phyloP scores from a whole-genome alignment of 2,113 vertebrate species.

The Dipodomys stephensi region DNA sequence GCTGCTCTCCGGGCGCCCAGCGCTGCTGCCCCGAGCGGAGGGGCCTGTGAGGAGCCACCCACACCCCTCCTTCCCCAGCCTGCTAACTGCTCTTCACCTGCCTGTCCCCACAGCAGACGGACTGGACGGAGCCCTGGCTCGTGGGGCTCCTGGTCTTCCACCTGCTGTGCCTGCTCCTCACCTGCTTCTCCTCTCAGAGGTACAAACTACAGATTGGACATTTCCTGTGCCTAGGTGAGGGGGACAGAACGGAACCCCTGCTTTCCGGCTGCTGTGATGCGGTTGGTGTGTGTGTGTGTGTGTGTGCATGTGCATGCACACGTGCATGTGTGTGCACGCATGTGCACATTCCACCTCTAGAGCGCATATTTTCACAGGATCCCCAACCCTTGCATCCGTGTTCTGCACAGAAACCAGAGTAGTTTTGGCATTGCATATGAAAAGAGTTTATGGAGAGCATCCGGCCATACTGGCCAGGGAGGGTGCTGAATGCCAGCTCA shows the following conservation, averaged over 20 bases:
- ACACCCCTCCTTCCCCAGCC: no score
- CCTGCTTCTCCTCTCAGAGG: constrained; percentile 88
- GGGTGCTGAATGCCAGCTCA: no score
- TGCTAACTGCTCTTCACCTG: no score
- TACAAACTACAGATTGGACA: constrained; percentile 92
- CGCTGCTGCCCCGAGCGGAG: no score
- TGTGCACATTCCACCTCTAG: no score
- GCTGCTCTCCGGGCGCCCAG: no score
- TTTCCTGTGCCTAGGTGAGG: constrained; percentile 95
- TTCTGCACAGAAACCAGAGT: not conserved
- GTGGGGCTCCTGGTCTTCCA: constrained; percentile 92
- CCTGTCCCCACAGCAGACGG: constrained; percentile 84
- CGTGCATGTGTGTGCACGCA: no score
- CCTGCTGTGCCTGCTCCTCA: constrained; percentile 89
- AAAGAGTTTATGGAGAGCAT: not conserved
- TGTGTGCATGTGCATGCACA: no score
- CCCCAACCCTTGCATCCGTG: not conserved
- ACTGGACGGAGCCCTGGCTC: constrained; percentile 97
- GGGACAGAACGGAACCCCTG: accelerated
- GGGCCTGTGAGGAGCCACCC: no score
- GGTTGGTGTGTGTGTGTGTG: no score
- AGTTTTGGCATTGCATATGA: not conserved
- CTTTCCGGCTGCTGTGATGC: accelerated
- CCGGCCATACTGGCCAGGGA: not conserved
- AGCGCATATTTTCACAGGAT: no score